A percentile compares a stretch with the other conserved stretches of the same genome.
Evolutionary conservation across 23 tunicate genomes (phyloP).

Genomic region (Ascidia mentula): DNA sequence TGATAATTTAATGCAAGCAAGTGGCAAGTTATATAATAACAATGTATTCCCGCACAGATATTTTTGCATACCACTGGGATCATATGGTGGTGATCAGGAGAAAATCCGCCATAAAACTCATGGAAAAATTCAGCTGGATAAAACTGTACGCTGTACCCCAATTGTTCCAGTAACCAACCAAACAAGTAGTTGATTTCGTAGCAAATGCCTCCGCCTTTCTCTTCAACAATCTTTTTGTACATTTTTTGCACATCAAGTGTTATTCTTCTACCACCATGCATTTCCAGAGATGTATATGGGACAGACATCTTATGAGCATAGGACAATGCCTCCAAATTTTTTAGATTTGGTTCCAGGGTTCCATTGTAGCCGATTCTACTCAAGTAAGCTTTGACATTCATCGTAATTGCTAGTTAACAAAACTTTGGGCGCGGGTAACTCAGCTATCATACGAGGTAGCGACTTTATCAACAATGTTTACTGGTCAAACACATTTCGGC

Average conservation of each 20-base stretch:
- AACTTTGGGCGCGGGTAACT: no score
- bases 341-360: neutral
- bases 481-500: no score
- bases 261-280: neutral
- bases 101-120: neutral
- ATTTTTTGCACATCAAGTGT: neutral
- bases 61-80: neutral
- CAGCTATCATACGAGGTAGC: no score
- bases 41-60: no score
- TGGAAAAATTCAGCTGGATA: neutral
- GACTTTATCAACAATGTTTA: no score
- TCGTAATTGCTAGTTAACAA: no score
- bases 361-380: neutral
- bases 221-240: neutral
- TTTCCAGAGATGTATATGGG: neutral
- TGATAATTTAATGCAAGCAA: no score
- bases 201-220: constrained; percentile 13
- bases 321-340: neutral
- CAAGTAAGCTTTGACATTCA: neutral
- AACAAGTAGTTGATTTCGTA: constrained; percentile 2
- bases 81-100: neutral
- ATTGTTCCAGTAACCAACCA: neutral
- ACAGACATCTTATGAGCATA: neutral
- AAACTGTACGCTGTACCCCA: neutral
- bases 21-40: no score